Evolutionary conservation across 2,888 invertebrate genomes (phyloP).

Genomic region (Ophioninae sp.): DNA sequence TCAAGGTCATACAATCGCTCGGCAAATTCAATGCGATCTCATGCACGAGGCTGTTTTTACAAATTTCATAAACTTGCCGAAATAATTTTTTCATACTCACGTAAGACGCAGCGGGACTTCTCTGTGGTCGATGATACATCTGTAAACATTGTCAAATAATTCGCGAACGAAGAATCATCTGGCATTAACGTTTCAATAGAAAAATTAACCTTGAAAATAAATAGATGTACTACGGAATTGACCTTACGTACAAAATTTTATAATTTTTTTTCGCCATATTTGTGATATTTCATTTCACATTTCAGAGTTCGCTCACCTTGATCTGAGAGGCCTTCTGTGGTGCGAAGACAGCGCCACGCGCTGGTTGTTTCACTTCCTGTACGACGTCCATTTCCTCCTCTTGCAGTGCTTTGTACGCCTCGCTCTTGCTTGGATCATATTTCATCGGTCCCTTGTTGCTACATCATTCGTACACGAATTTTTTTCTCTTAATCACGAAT

Average conservation of each 20-base stretch:
- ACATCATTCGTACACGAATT: conserved; percentile 75
- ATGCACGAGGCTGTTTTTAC: conserved; percentile 51
- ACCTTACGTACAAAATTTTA: neutral
- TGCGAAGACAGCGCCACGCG: conserved; percentile 89
- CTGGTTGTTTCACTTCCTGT: conserved; percentile 88
- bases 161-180: neutral
- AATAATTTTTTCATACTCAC: conserved; percentile 67
- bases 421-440: conserved; percentile 94
- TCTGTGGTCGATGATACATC: conserved; percentile 69
- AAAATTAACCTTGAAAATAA: too few relatives aligned
- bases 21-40: conserved; percentile 41
- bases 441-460: conserved; percentile 76
- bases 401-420: conserved; percentile 93
- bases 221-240: too few relatives aligned
- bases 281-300: neutral
- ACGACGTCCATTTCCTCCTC: conserved; percentile 88
- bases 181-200: too few relatives aligned
- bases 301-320: conserved; percentile 68
- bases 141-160: conserved; percentile 54
- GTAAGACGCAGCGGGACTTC: conserved; percentile 73
- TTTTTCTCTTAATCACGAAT: conserved; percentile 71
- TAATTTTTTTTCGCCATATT: neutral
- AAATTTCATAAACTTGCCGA: conserved; percentile 1
- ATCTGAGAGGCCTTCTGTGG: conserved; percentile 83
- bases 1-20: conserved; percentile 9